Evolutionary conservation across 2,888 invertebrate species (phyloP), one percentile per base, ranked within the genome.

Genomic region (Monochamus alternatus): DNA sequence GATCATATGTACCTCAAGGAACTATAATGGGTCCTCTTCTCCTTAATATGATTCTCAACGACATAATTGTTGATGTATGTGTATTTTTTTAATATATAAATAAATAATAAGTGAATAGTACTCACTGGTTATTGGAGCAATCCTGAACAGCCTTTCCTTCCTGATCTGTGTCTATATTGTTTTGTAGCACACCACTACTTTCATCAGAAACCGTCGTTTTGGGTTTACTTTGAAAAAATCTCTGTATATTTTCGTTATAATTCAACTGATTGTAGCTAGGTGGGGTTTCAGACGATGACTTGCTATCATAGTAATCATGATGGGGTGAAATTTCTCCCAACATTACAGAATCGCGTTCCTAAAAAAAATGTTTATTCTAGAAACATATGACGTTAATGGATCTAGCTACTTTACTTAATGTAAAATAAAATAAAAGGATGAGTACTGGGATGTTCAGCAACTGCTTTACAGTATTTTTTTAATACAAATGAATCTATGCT

Each of bases 221-320:
- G 0, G 93, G 93, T 81, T 93, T 92, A 84, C 93, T 93, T 85
- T 93, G 91, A 85, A 93, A 93, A 86, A 93, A 93, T 80, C 93
- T 90, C 75, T 88, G 85, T 65, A 89, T 86, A 84, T 95, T 97
- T 84, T 96, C 96, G 83, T 95, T 95, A 86, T 95, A 96, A 88
- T 96, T 97, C 7, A 96, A 90, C 86, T 95, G 96, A 84, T 93
- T 95, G 90, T 97, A 97, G 85, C 95, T 96, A 7, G 95, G 93
- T 0, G 94, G 94, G 0, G 95, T 95, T 84, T 94, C 95, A 0
- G 93, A 93, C 38, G 95, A 95, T 10, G 95, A 94, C 87, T 95
- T 95, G 88, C 95, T 94, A 83, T 95, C 95, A 83, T 91, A 93
- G 86, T 93, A 93, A 72, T 95, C 95, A 84, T 95, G 95, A 87